A percentile compares a stretch with the other conserved stretches of the same genome.
Evolutionary conservation across 2,797 vertebrate species (phyloP).

Genomic region (Pseudocheirus occidentalis): DNA sequence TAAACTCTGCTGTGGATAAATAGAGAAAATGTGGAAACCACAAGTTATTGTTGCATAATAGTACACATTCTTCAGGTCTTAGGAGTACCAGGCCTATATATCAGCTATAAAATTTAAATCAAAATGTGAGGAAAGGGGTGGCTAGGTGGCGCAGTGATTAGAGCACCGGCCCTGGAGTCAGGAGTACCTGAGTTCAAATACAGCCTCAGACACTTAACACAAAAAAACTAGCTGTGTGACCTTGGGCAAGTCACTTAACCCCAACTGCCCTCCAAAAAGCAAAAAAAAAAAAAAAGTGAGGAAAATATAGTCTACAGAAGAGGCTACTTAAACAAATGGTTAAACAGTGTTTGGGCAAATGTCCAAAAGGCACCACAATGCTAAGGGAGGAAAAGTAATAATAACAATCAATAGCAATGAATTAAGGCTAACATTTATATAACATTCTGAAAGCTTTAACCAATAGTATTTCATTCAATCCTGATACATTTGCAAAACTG

Average conservation of each 20-base stretch:
- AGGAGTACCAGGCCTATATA: background rate
- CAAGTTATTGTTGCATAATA: background rate
- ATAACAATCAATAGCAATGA: background rate
- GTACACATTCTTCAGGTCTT: background rate
- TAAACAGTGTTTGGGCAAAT: background rate
- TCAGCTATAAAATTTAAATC: background rate
- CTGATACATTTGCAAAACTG: background rate
- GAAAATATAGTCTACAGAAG: too few relatives aligned
- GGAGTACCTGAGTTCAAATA: too few relatives aligned
- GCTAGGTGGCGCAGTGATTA: too few relatives aligned
- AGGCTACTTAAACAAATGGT: background rate
- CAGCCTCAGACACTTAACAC: too few relatives aligned
- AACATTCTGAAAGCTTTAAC: background rate
- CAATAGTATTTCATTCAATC: background rate
- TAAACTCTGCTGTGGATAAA: background rate
- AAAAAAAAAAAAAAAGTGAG: too few relatives aligned
- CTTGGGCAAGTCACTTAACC: too few relatives aligned
- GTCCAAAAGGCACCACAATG: background rate
- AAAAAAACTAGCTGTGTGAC: too few relatives aligned
- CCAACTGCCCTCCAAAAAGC: too few relatives aligned
- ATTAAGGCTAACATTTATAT: background rate
- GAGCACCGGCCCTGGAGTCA: too few relatives aligned
- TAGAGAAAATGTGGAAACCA: background rate
- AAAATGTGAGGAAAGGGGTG: too few relatives aligned
- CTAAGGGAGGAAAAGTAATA: background rate